Evolutionary conservation across 1,140 invertebrate genomes (phyloP).

Genomic region (Condylostylus longicornis): DNA sequence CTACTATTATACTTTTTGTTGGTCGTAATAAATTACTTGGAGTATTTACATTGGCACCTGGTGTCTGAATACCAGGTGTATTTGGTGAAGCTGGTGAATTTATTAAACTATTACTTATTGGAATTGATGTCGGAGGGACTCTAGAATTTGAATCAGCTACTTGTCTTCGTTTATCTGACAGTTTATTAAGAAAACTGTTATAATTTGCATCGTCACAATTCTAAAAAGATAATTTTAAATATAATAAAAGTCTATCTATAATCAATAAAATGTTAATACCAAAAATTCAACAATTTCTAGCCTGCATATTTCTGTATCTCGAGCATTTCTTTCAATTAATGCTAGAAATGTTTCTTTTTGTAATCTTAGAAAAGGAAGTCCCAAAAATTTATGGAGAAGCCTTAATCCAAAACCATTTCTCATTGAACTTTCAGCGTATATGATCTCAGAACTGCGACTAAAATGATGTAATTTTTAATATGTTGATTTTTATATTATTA

Average conservation of each 20-base stretch:
- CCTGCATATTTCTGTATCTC: conserved; percentile 65
- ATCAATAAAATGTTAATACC: too few relatives aligned
- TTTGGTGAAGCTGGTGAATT: conserved; percentile 26
- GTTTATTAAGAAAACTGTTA: conserved; percentile 60
- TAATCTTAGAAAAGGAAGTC: conserved; percentile 84
- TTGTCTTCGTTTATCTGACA: conserved; percentile 54
- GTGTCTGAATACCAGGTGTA: conserved; percentile 32
- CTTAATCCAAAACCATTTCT: conserved; percentile 91
- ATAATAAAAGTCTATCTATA: too few relatives aligned
- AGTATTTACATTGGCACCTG: too few relatives aligned
- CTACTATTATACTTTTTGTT: conserved; percentile 33
- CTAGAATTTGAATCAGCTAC: conserved; percentile 43
- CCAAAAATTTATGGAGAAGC: conserved; percentile 90
- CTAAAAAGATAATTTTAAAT: conserved; percentile 46
- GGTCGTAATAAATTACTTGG: too few relatives aligned
- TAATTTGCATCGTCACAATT: conserved; percentile 87
- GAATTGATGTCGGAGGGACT: too few relatives aligned
- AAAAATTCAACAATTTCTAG: conserved; percentile 66
- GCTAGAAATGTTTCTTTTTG: conserved; percentile 75
- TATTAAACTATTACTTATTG: conserved; percentile 17
- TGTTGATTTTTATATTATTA: too few relatives aligned
- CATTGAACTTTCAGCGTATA: conserved; percentile 90
- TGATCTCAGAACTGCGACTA: conserved; percentile 46
- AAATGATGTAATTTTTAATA: too few relatives aligned
- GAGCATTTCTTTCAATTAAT: conserved; percentile 75